These are phyloP conservation scores for Pseudomyrmex flavicornis DNA, from an alignment of 1,140 invertebrate species.

Conservation along the genomic window DNA sequence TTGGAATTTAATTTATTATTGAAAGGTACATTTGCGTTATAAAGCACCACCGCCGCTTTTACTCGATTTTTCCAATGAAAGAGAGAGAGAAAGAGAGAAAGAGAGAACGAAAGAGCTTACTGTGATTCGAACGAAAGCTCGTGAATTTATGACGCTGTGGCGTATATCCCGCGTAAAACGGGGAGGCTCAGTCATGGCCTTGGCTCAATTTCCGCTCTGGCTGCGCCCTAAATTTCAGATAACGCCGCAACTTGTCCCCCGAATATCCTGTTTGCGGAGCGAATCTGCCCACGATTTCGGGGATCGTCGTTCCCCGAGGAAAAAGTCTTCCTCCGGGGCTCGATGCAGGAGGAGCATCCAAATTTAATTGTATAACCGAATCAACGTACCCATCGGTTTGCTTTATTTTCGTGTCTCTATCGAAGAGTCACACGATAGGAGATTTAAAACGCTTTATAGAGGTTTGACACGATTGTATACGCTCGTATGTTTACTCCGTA, in stretches of 20 bases:
- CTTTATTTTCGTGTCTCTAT: slow-evolving; percentile 24
- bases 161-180: slow-evolving; percentile 62
- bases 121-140: slow-evolving; percentile 69
- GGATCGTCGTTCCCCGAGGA: slow-evolving; percentile 28
- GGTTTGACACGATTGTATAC: neutral
- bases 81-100: neutral
- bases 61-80: slow-evolving; percentile 1
- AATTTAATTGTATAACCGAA: slow-evolving; percentile 58
- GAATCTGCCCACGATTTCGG: slow-evolving; percentile 27
- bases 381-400: slow-evolving; percentile 14
- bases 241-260: slow-evolving; percentile 71
- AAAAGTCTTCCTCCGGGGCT: slow-evolving; percentile 28
- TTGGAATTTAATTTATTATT: slow-evolving; percentile 5
- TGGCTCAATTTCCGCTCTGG: slow-evolving; percentile 70
- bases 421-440: slow-evolving; percentile 40
- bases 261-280: slow-evolving; percentile 62
- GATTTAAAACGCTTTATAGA: slow-evolving; percentile 22
- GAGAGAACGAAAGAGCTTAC: slow-evolving; percentile 49
- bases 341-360: neutral
- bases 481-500: neutral
- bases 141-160: slow-evolving; percentile 63
- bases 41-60: slow-evolving; percentile 10
- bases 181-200: slow-evolving; percentile 51
- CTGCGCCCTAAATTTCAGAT: slow-evolving; percentile 72
- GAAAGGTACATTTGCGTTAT: neutral